Evolutionary conservation across 1,140 invertebrate genomes (phyloP), one percentile per base, ranked within the genome.

Genomic region (Wiebesia pumilae): DNA sequence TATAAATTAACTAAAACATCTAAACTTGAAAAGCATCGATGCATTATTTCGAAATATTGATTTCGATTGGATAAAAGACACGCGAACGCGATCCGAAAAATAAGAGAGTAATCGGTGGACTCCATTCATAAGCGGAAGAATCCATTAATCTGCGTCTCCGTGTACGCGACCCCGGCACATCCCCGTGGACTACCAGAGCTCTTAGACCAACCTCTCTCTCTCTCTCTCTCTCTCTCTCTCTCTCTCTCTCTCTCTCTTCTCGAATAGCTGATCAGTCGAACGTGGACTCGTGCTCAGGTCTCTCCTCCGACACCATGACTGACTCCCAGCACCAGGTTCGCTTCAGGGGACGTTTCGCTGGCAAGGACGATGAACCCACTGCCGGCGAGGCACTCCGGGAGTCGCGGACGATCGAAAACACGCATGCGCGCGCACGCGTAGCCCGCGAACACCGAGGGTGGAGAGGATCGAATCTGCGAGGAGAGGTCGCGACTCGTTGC

Each of bases 321-420:
- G 10, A 19, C 58, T 27, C 19, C 40, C 35, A n/a, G 73, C 40
- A 27, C 27, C 73, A 16, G 47, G 67, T 27, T 65, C 9, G 1
- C 27, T 35, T 12, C 69, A 35, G 51, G 3, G 27, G 71, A 75
- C 3, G 7, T 43, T 21, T 10, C 71, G 1, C 40, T 65, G 58
- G 19, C 33, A 47, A 24, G 83, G 83, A 88, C 54, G 43, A 83
- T 81, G 81, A 88, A 51, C 80, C 73, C 40, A 47, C 81, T 51
- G 24, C 33, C 81, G 62, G 38, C 40, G 75, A 71, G 80, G 83
- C 54, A 62, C 77, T 54, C 40, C 67, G 81, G 67, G 33, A 43
- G 33, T 35, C 58, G 58, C 43, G 33, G 33, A n/a, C 71, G 38
- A 87, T 75, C 79, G 87, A 86, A 87, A 35, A 51, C 69, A 69